These are phyloP conservation scores for Syngnathoides biaculeatus DNA, from an alignment of 2,113 vertebrate genomes.

Conservation along the genomic window DNA sequence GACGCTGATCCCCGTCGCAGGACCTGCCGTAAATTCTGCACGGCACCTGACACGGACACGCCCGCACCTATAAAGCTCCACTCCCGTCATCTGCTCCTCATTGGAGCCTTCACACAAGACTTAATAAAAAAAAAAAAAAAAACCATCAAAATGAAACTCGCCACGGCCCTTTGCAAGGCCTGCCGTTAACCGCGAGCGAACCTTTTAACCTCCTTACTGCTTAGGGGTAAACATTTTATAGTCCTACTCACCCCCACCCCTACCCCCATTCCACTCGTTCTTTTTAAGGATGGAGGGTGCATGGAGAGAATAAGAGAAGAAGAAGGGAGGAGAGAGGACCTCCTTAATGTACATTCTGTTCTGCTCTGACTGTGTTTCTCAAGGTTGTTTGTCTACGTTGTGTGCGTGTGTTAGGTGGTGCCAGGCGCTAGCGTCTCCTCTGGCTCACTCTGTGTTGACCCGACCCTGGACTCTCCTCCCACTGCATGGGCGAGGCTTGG, in stretches of 20 bases:
- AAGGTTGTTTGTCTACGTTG: conserved; percentile 57
- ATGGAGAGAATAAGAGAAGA: conserved; percentile 21
- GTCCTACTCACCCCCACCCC: no score
- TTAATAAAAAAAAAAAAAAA: conserved; percentile 28
- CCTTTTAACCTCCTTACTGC: background rate
- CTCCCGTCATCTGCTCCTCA: conserved; percentile 64
- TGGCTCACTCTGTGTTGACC: conserved; percentile 67
- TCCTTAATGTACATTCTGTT: conserved; percentile 71
- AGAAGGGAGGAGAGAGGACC: conserved; percentile 44
- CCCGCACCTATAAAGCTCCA: conserved; percentile 45
- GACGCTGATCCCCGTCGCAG: conserved; percentile 31
- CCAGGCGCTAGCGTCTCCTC: conserved; percentile 72
- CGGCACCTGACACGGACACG: conserved; percentile 47
- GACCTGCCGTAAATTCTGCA: conserved; percentile 47
- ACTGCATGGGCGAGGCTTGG: conserved; percentile 58
- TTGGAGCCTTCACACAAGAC: conserved; percentile 60
- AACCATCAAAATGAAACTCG: no score
- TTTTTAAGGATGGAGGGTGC: conserved; percentile 11
- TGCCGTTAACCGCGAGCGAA: conserved; percentile 38
- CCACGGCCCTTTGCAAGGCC: conserved; percentile 55
- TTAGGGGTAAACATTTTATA: conserved; percentile 4
- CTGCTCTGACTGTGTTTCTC: conserved; percentile 64
- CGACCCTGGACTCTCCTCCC: conserved; percentile 69
- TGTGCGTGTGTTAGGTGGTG: conserved; percentile 63
- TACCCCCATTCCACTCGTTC: no score